Evolutionary conservation across 2,113 vertebrate genomes (phyloP).

Genomic region (Prionailurus bengalensis): DNA sequence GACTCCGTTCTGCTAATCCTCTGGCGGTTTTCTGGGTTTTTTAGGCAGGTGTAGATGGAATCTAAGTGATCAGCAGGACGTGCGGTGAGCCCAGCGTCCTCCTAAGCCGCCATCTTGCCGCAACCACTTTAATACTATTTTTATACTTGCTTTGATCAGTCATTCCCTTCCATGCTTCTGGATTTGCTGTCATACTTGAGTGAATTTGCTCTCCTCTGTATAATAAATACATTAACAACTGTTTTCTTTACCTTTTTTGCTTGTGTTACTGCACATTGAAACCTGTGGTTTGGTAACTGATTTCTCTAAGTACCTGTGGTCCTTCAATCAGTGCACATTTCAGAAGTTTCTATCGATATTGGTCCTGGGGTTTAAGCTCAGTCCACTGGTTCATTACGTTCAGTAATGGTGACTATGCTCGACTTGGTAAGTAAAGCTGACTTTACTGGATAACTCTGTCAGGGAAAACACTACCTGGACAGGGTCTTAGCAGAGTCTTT

Average conservation of each 20-base stretch:
- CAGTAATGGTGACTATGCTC: neutral
- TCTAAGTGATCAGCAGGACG: too few species aligned
- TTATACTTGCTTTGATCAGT: neutral
- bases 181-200: neutral
- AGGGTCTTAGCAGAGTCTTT: neutral
- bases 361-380: neutral
- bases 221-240: neutral
- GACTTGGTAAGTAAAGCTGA: neutral
- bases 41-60: too few species aligned
- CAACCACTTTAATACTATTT: neutral
- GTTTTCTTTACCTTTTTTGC: neutral
- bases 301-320: neutral
- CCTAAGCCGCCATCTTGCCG: too few species aligned
- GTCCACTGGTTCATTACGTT: neutral
- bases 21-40: too few species aligned
- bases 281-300: neutral
- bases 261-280: neutral
- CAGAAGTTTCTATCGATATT: neutral
- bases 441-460: too few species aligned
- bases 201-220: neutral
- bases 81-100: too few species aligned
- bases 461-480: neutral
- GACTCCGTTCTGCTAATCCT: too few species aligned
- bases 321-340: neutral
- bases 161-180: neutral